Percentiles rank a stretch among this genome's conserved stretches.
These are phyloP conservation scores for Dusona sp. DNA, from an alignment of 2,888 invertebrate species.

Conservation along the genomic window DNA sequence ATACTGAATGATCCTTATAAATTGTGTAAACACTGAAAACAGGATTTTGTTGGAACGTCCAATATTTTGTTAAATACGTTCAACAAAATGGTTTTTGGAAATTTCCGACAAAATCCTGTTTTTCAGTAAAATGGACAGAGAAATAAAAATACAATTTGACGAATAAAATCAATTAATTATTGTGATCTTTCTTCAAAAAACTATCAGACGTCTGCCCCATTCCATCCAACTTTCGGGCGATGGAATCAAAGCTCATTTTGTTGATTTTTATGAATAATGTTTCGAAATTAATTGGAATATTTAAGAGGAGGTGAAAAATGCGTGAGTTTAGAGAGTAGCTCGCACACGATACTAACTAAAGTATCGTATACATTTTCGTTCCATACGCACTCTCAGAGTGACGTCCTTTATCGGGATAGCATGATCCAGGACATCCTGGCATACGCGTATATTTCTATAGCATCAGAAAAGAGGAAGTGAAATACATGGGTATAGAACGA, in stretches of 20 bases:
- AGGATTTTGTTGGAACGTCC: too few relatives aligned
- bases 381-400: slow-evolving; percentile 80
- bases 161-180: too few relatives aligned
- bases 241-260: neutral
- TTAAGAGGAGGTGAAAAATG: neutral
- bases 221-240: too few relatives aligned
- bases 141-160: too few relatives aligned
- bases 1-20: too few relatives aligned
- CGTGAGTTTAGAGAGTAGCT: neutral
- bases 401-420: slow-evolving; percentile 81
- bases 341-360: neutral
- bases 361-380: neutral
- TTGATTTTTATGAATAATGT: neutral
- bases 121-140: too few relatives aligned
- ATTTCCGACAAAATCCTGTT: too few relatives aligned
- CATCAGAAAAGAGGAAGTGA: neutral
- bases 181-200: too few relatives aligned
- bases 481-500: neutral
- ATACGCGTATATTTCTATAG: neutral
- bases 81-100: too few relatives aligned
- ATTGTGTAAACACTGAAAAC: too few relatives aligned
- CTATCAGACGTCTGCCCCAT: too few relatives aligned
- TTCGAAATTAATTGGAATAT: neutral
- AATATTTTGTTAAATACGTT: too few relatives aligned
- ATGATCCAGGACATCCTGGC: slow-evolving; percentile 73